Percentiles rank a stretch among this genome's conserved stretches.
These are phyloP conservation scores for Muschampia staudingeri DNA, from an alignment of 2,888 invertebrate genomes.

Conservation along the genomic window DNA sequence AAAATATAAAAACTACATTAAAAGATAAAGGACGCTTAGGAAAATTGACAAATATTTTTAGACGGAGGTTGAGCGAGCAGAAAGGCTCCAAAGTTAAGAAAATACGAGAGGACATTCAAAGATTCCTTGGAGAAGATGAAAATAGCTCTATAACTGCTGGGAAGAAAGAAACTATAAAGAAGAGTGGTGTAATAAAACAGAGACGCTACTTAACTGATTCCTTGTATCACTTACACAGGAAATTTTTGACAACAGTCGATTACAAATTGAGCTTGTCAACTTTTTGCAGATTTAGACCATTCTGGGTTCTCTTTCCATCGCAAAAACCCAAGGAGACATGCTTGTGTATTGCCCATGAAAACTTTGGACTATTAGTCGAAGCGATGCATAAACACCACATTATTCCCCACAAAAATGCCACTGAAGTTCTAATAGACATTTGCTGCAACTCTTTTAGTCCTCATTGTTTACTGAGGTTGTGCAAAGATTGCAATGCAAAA, in stretches of 20 bases:
- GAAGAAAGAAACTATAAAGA: slow-evolving; percentile 27
- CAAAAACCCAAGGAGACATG: background rate
- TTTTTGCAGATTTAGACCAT: slow-evolving; percentile 6
- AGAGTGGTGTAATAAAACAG: slow-evolving; percentile 32
- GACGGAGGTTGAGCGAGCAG: background rate
- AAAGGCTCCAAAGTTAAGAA: background rate
- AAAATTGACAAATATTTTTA: background rate
- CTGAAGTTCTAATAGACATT: background rate
- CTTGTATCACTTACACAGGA: slow-evolving; percentile 35
- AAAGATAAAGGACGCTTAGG: background rate
- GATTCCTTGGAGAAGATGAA: slow-evolving; percentile 42
- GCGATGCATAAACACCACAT: background rate
- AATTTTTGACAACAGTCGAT: slow-evolving; percentile 38
- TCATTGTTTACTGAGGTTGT: background rate
- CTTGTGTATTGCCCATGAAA: background rate
- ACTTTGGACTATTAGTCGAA: slow-evolving; percentile 1
- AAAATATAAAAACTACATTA: background rate
- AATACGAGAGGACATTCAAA: slow-evolving; percentile 23
- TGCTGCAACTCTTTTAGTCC: background rate
- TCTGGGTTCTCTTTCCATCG: no score
- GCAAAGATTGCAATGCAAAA: background rate
- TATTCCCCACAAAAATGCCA: background rate
- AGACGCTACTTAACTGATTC: slow-evolving; percentile 35
- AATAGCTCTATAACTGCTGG: slow-evolving; percentile 43
- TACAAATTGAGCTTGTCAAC: slow-evolving; percentile 43